phyloP scores from a whole-genome alignment of 2,113 vertebrate species.

The Urocynchramus pylzowi region DNA sequence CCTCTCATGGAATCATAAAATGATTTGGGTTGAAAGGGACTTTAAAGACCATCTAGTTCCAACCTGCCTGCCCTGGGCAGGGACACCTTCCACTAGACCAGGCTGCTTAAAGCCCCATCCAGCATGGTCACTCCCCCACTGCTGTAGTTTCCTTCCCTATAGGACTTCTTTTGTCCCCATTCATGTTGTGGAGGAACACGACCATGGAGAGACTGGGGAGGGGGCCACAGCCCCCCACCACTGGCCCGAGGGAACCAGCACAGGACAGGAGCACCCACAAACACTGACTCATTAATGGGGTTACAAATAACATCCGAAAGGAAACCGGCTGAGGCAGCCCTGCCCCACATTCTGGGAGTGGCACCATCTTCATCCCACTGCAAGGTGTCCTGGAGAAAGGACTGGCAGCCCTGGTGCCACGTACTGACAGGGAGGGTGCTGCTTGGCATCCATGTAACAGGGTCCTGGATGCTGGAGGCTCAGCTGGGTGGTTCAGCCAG shows the following conservation, averaged over 20 bases:
- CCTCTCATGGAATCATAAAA: not conserved
- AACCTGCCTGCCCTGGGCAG: not conserved
- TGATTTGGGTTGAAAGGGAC: not conserved
- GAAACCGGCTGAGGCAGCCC: conserved; percentile 3
- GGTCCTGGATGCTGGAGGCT: not conserved
- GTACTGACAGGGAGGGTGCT: accelerated
- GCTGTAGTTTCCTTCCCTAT: not conserved
- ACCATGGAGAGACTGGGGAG: not conserved
- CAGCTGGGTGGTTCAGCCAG: not conserved
- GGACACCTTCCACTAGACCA: not conserved
- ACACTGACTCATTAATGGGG: not conserved
- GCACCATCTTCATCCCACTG: not conserved
- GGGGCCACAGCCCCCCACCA: not conserved
- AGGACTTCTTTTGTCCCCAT: not conserved
- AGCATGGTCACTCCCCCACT: not conserved
- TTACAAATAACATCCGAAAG: not conserved
- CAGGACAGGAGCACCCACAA: not conserved
- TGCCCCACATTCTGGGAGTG: conserved; percentile 37
- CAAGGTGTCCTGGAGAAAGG: conserved; percentile 1
- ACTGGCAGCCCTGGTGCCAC: not conserved
- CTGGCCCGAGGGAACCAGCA: not conserved
- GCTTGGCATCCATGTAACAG: not conserved
- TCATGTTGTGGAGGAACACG: not conserved
- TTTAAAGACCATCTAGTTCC: not conserved
- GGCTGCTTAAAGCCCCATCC: not conserved